Conservation (phyloP, 2,888 invertebrate species). For the Lobophora halterata region DNA sequence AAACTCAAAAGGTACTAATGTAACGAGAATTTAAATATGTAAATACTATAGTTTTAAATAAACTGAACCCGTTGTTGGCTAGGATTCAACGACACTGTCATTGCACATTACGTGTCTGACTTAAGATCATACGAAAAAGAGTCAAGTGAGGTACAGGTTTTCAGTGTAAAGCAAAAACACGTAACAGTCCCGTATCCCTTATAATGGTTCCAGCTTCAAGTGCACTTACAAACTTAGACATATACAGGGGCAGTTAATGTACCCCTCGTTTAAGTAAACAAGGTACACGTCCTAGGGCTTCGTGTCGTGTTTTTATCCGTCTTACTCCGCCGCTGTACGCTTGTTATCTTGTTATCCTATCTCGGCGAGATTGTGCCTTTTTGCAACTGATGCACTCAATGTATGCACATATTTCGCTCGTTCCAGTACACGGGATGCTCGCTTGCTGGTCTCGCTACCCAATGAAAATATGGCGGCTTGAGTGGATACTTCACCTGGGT, state of each 20-base stretch:
- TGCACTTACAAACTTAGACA: slow-evolving; percentile 27
- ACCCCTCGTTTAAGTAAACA: slow-evolving; percentile 76
- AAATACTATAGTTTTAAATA: neutral
- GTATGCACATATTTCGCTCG: slow-evolving; percentile 52
- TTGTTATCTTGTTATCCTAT: slow-evolving; percentile 81
- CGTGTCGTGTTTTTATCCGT: slow-evolving; percentile 74
- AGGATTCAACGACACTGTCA: no score
- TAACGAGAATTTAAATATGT: no score
- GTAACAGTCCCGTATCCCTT: no score
- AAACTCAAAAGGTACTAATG: slow-evolving; percentile 17
- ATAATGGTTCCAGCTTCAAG: no score
- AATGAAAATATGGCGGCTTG: slow-evolving; percentile 9
- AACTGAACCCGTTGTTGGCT: slow-evolving; percentile 1
- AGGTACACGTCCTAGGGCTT: slow-evolving; percentile 70
- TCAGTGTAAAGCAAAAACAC: no score
- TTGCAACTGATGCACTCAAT: slow-evolving; percentile 60
- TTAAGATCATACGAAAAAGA: no score
- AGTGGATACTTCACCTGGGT: neutral
- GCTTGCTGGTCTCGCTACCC: slow-evolving; percentile 22
- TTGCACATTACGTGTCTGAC: no score
- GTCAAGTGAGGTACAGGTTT: no score
- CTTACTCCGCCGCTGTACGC: slow-evolving; percentile 69
- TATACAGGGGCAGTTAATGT: slow-evolving; percentile 55
- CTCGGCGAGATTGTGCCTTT: slow-evolving; percentile 74
- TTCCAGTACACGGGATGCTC: slow-evolving; percentile 39